phyloP scores from a whole-genome alignment of 2,888 invertebrate genomes.

The Nezara viridula region DNA sequence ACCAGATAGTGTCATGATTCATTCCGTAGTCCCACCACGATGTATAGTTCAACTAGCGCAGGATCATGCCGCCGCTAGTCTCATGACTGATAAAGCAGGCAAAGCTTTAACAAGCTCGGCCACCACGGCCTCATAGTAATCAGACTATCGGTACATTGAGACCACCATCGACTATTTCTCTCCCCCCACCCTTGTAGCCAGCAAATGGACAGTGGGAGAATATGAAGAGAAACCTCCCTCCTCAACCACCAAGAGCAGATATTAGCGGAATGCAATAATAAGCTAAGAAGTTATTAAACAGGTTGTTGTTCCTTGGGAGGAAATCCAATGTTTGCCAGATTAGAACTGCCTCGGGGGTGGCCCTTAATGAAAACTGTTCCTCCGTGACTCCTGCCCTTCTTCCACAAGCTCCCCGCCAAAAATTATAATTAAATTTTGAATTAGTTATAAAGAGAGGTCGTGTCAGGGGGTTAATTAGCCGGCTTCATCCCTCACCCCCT shows the following conservation, averaged over 20 bases:
- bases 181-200: neutral
- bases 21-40: no score
- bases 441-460: conserved; percentile 64
- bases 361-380: conserved; percentile 61
- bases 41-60: no score
- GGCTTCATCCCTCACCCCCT: conserved; percentile 47
- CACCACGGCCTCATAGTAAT: no score
- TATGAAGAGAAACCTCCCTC: neutral
- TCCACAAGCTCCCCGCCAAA: conserved; percentile 59
- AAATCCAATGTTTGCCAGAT: conserved; percentile 62
- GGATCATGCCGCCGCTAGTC: no score
- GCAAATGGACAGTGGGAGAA: neutral
- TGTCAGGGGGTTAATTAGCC: conserved; percentile 63
- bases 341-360: conserved; percentile 54
- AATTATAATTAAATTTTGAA: conserved; percentile 65
- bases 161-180: neutral
- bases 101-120: no score
- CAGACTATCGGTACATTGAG: neutral
- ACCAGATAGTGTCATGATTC: no score
- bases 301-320: conserved; percentile 26
- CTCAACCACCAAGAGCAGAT: neutral
- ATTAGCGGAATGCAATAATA: conserved; percentile 58
- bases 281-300: conserved; percentile 42
- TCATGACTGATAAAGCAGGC: no score
- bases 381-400: conserved; percentile 13